These are phyloP conservation scores for Diploscapter pachys DNA, from an alignment of 1,140 invertebrate species.

Conservation along the genomic window DNA sequence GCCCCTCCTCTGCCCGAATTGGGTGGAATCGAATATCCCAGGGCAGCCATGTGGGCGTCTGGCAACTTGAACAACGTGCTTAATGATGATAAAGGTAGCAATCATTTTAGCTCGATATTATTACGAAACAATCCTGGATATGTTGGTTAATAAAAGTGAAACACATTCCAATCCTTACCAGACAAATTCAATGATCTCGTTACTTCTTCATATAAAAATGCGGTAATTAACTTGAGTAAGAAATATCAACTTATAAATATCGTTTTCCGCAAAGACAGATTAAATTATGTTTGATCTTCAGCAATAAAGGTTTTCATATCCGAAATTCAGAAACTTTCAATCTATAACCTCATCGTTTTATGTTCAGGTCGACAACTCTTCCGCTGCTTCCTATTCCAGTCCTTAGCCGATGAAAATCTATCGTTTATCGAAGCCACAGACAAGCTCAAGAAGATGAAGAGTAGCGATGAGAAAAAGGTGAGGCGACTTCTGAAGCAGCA, in stretches of 20 bases:
- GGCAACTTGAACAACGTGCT: slow-evolving; percentile 54
- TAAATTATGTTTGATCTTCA: background rate
- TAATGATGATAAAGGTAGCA: slow-evolving; percentile 47
- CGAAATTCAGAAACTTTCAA: slow-evolving; percentile 7
- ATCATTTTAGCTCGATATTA: background rate
- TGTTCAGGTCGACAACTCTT: slow-evolving; percentile 46
- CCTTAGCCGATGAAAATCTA: slow-evolving; percentile 54
- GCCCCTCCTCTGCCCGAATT: slow-evolving; percentile 49
- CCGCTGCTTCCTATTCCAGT: slow-evolving; percentile 52
- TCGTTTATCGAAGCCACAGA: slow-evolving; percentile 50
- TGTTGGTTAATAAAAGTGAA: background rate
- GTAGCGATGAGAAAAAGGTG: slow-evolving; percentile 42
- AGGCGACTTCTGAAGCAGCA: background rate
- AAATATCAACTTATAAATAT: slow-evolving; percentile 14
- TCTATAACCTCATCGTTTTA: background rate
- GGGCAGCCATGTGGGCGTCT: slow-evolving; percentile 47
- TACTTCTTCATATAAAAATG: no score
- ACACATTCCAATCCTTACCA: background rate
- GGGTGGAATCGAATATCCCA: slow-evolving; percentile 53
- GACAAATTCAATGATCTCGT: no score
- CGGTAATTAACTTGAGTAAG: background rate
- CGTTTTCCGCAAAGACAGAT: no score
- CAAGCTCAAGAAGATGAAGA: slow-evolving; percentile 51
- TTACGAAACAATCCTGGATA: background rate
- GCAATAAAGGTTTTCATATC: background rate